These are phyloP conservation scores for Drosophila maculinotata DNA, from an alignment of 2,888 invertebrate genomes.

Conservation along the genomic window DNA sequence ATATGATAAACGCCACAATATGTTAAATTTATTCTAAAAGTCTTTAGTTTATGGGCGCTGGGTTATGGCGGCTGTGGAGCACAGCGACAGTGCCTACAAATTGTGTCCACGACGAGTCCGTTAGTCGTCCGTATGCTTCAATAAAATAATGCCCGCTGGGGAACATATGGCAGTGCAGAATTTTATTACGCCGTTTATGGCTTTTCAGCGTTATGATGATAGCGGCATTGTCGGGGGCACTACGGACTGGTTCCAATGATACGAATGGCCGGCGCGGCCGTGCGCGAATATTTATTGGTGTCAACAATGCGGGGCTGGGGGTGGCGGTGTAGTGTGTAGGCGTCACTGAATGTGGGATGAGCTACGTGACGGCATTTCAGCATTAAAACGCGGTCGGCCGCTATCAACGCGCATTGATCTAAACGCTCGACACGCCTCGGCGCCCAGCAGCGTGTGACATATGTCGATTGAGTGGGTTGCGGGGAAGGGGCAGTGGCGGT, in stretches of 20 bases:
- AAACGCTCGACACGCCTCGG: conserved; percentile 74
- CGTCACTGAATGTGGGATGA: conserved; percentile 40
- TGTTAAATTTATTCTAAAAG: conserved; percentile 77
- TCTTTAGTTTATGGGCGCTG: conserved; percentile 73
- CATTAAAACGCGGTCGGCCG: conserved; percentile 70
- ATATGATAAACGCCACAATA: conserved; percentile 76
- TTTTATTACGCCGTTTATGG: conserved; percentile 81
- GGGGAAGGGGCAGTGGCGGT: too few relatives aligned
- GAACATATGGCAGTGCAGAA: conserved; percentile 81
- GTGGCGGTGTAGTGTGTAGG: conserved; percentile 13
- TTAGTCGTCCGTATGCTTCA: conserved; percentile 49
- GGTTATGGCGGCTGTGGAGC: conserved; percentile 5
- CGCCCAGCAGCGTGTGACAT: conserved; percentile 67
- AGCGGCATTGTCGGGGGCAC: conserved; percentile 19
- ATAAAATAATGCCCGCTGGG: conserved; percentile 81
- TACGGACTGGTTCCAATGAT: conserved; percentile 14
- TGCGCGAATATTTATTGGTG: conserved; percentile 81
- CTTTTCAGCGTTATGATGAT: conserved; percentile 76
- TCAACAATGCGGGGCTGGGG: conserved; percentile 54
- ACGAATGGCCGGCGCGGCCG: conserved; percentile 47
- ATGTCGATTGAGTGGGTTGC: conserved; percentile 62
- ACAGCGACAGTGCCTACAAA: conserved; percentile 61
- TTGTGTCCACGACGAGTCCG: conserved; percentile 55
- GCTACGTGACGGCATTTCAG: conserved; percentile 70
- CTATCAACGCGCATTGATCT: conserved; percentile 70